Evolutionary conservation across 37 sponge, comb jelly and placozoan genomes (phyloP).

Genomic region (Cladorhizidae sp.): DNA sequence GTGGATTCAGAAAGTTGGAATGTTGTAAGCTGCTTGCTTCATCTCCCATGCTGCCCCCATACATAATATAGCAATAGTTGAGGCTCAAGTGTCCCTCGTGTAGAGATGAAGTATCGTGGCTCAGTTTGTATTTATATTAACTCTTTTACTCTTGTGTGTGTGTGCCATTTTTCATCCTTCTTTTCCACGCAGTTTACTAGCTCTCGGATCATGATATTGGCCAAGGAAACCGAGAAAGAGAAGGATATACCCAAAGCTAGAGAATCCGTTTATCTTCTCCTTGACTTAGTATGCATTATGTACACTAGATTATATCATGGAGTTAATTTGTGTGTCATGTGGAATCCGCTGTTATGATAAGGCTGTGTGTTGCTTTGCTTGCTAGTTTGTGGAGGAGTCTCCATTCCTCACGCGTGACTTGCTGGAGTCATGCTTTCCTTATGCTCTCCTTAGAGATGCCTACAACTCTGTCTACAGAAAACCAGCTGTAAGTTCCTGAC

Average conservation of each 20-base stretch:
- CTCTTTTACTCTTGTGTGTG: too few relatives aligned
- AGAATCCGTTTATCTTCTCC: slow-evolving; percentile 79
- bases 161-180: not conserved
- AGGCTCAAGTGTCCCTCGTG: too few relatives aligned
- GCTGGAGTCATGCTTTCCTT: slow-evolving; percentile 91
- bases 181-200: slow-evolving; percentile 64
- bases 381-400: slow-evolving; percentile 77
- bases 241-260: slow-evolving; percentile 80
- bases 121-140: too few relatives aligned
- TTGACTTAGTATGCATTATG: slow-evolving; percentile 54
- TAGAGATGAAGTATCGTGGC: too few relatives aligned
- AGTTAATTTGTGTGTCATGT: not conserved
- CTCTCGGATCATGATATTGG: slow-evolving; percentile 81
- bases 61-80: too few relatives aligned
- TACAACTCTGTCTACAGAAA: slow-evolving; percentile 66
- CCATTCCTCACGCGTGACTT: slow-evolving; percentile 86
- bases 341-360: not conserved
- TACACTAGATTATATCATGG: not conserved
- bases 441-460: slow-evolving; percentile 86
- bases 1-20: too few relatives aligned
- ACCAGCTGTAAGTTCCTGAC: slow-evolving; percentile 15
- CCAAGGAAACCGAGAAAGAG: slow-evolving; percentile 79
- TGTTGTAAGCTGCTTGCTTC: too few relatives aligned
- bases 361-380: not conserved
- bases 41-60: too few relatives aligned